A percentile compares a stretch with the other conserved stretches of the same genome.
Conservation (phyloP, 2,888 invertebrate genomes). For the Smittia sp. region DNA sequence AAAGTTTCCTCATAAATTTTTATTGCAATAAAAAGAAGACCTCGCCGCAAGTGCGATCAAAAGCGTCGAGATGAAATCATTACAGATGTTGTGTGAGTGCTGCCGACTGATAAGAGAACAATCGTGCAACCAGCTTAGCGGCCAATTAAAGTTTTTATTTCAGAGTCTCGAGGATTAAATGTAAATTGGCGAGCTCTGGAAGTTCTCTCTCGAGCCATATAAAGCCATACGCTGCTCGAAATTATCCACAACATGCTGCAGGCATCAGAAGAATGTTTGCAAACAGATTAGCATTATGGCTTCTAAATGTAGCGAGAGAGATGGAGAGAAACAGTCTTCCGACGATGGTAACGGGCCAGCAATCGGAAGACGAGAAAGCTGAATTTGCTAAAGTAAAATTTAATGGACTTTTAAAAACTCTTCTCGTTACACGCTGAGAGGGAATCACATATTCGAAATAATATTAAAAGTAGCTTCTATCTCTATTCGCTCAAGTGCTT, state of each 20-base stretch:
- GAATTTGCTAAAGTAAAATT: constrained; percentile 18
- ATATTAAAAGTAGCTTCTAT: constrained; percentile 23
- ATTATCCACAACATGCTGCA: constrained; percentile 22
- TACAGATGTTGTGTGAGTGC: neutral
- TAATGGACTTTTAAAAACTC: constrained; percentile 34
- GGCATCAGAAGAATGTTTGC: constrained; percentile 14
- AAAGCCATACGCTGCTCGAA: neutral
- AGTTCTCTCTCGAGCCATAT: neutral
- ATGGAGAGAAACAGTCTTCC: too few species aligned
- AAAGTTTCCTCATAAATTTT: constrained; percentile 35
- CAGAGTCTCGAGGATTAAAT: neutral
- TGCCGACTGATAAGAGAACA: neutral
- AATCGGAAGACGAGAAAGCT: neutral
- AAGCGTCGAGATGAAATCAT: neutral
- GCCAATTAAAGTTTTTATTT: neutral
- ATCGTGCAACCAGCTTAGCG: neutral
- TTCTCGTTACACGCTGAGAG: neutral
- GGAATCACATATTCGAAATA: constrained; percentile 15
- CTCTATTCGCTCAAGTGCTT: constrained; percentile 18
- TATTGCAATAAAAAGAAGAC: constrained; percentile 32
- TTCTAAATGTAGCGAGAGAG: neutral
- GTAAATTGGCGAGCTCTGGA: neutral
- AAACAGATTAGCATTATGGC: constrained; percentile 30
- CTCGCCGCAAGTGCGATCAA: constrained; percentile 12
- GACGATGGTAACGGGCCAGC: neutral